Conservation (phyloP, 2,113 vertebrate genomes). For the Anoura caudifer region DNA sequence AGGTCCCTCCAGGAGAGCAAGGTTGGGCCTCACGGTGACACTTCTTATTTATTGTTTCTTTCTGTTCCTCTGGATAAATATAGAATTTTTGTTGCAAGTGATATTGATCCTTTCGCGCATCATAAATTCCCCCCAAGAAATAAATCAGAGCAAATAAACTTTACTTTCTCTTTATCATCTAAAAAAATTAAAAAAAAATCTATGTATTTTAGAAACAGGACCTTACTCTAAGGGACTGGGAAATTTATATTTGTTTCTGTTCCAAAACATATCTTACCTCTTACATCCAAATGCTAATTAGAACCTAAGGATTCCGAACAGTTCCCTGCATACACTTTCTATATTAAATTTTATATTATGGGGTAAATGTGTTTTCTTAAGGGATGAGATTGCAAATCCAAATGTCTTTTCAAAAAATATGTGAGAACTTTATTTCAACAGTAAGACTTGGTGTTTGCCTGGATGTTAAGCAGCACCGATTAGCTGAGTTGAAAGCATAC, state of each 20-base stretch:
- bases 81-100: neutral
- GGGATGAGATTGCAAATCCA: neutral
- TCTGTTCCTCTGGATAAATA: neutral
- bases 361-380: neutral
- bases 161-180: neutral
- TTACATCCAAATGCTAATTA: neutral
- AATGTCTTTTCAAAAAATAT: neutral
- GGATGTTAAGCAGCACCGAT: neutral
- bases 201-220: neutral
- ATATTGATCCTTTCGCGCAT: neutral
- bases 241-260: neutral
- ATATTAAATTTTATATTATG: neutral
- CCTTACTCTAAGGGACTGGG: neutral
- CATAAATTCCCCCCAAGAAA: conserved; percentile 17
- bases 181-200: neutral
- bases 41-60: neutral
- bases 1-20: neutral
- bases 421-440: neutral
- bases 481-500: neutral
- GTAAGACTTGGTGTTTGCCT: neutral
- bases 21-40: accelerated
- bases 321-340: neutral
- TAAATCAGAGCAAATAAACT: neutral
- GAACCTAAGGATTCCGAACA: neutral
- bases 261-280: neutral